Evolutionary conservation across 2,113 vertebrate species (phyloP), one percentile per base, ranked within the genome.

Genomic region (Girardinichthys multiradiatus): DNA sequence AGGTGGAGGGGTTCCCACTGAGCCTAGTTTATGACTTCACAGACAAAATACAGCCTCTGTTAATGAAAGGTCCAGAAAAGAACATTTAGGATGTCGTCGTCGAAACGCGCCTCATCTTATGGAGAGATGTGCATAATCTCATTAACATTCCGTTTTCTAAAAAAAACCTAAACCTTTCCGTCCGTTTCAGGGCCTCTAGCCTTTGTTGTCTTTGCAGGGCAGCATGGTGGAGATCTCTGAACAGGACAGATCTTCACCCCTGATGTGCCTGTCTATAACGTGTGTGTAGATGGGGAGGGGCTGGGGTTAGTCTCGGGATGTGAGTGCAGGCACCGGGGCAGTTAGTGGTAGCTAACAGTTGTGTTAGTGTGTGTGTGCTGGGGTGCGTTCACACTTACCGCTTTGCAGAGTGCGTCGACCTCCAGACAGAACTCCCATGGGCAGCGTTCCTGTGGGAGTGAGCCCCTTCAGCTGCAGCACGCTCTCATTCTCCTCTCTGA

Each of bases 401-500:
- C 94, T 97, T 87, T 98, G 94, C 28, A 99, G 94, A 69, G 97
- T 97, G 85, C 94, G 95, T 54, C 95, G 95, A 1, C 98, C 98
- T 85, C 98, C 98, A 0, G 97, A 96, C 79, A 99, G 91, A 83
- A 98, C 98, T 3, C 98, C 98, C 84, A 98, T 57, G 57, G 98
- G 98, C 84, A 99, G 94, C 0, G 96, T 98, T 58, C 98, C 98
- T 35, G 97, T 97, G 10, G 98, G 97, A 51, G 98, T 99, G 84
- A 99, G 92, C 35, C 98, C 98, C 90, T 99, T 99, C 87, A 99
- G 95, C 72, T 96, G 97, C 82, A 99, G 90, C 88, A 99, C 98
- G 17, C 96, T 98, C 94, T 99, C 98, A 0, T 97, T 98, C 94
- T 99, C 98, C 94, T 99, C 96, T 83, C 98, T 99, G 93, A 15